phyloP scores from a whole-genome alignment of 1,140 invertebrate genomes.

The Pentalonia nigronervosa region DNA sequence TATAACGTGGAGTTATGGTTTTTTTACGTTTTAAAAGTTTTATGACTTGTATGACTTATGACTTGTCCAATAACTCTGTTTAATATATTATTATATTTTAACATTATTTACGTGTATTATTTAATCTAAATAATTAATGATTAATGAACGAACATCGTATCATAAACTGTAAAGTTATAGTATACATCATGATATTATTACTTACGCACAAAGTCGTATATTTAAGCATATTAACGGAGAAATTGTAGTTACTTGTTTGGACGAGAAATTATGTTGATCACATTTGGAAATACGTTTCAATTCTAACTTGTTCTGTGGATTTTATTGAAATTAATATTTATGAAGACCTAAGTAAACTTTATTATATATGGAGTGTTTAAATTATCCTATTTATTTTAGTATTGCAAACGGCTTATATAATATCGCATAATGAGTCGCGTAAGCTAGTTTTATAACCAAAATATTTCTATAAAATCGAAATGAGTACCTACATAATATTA shows the following conservation, averaged over 20 bases:
- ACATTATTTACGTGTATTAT: neutral
- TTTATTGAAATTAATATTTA: constrained; percentile 25
- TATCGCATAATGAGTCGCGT: neutral
- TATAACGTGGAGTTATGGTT: neutral
- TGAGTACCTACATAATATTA: neutral
- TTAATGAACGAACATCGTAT: neutral
- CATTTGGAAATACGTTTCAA: constrained; percentile 10
- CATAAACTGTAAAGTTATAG: neutral
- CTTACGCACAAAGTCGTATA: neutral
- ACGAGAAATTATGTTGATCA: constrained; percentile 38
- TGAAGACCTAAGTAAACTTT: constrained; percentile 12
- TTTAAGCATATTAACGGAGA: neutral
- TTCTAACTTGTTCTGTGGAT: neutral
- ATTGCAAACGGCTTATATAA: neutral
- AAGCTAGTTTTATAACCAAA: neutral
- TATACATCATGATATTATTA: neutral
- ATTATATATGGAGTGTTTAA: neutral
- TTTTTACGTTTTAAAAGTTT: neutral
- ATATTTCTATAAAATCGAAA: neutral
- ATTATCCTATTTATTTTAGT: constrained; percentile 13
- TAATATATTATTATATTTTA: neutral
- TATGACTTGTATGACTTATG: neutral
- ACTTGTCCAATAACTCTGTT: neutral
- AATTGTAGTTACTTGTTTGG: neutral
- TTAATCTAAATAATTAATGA: neutral